Conservation (phyloP, 1,140 invertebrate genomes). For the Ctenoplectra terminalis region DNA sequence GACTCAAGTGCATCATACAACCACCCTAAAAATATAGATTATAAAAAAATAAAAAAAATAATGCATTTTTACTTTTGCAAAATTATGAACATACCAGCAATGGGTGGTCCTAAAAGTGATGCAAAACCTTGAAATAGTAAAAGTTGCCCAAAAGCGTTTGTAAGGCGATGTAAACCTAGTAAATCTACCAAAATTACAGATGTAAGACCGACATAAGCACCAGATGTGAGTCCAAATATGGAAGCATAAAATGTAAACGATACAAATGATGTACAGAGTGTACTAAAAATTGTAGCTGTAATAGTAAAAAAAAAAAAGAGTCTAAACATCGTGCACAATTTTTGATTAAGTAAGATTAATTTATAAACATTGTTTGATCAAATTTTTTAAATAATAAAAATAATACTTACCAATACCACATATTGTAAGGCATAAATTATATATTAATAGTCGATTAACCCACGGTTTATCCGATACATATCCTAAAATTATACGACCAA, state of each 20-base stretch:
- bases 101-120: constrained; percentile 93
- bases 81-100: constrained; percentile 87
- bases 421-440: constrained; percentile 92
- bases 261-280: constrained; percentile 87
- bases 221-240: constrained; percentile 94
- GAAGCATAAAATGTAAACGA: constrained; percentile 90
- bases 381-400: background rate
- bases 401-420: constrained; percentile 90
- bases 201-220: constrained; percentile 96
- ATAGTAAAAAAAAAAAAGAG: constrained; percentile 78
- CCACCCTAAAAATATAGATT: constrained; percentile 85
- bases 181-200: constrained; percentile 95
- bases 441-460: constrained; percentile 94
- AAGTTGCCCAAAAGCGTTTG: constrained; percentile 96
- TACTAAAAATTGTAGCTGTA: constrained; percentile 91
- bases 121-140: constrained; percentile 96
- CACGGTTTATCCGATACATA: constrained; percentile 94
- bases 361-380: background rate
- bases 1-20: constrained; percentile 90
- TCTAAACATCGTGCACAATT: background rate
- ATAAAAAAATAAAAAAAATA: background rate
- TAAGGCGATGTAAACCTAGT: constrained; percentile 92
- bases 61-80: background rate
- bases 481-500: constrained; percentile 93
- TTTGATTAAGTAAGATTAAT: background rate